Percentiles rank a stretch among this genome's conserved stretches.
phyloP scores from a whole-genome alignment of 2,888 invertebrate genomes.

The Agonum fuliginosum region DNA sequence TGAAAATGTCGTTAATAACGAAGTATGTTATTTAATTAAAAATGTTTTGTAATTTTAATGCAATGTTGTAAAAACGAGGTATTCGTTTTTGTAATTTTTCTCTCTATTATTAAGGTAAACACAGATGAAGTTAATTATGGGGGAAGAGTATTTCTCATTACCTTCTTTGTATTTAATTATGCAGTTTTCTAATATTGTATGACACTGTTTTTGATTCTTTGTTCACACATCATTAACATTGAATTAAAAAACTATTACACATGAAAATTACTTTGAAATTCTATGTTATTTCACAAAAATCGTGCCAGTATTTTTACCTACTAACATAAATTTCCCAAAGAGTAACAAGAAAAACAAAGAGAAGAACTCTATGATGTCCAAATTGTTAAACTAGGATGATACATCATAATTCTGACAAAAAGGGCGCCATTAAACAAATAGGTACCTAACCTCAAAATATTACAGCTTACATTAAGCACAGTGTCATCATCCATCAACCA shows the following conservation, averaged over 20 bases:
- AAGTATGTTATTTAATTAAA: constrained; percentile 23
- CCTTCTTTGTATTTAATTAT: constrained; percentile 10
- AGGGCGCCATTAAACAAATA: too few relatives aligned
- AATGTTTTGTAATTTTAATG: constrained; percentile 7
- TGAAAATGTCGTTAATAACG: constrained; percentile 14
- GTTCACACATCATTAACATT: neutral
- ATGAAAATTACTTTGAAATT: neutral
- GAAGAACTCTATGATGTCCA: neutral
- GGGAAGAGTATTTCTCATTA: constrained; percentile 12
- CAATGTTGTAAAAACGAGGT: neutral
- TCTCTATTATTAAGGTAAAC: neutral
- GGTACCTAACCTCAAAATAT: too few relatives aligned
- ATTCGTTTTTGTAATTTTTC: neutral
- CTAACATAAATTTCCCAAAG: neutral
- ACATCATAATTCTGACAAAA: neutral
- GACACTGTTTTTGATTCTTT: neutral
- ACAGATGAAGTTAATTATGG: neutral
- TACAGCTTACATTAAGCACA: neutral
- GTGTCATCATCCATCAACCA: constrained; percentile 14
- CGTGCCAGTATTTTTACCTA: neutral
- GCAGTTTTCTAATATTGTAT: neutral
- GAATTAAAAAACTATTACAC: neutral
- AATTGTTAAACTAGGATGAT: neutral
- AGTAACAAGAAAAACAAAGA: neutral
- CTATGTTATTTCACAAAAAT: neutral